Percentiles rank a stretch among this genome's conserved stretches.
Conservation (phyloP, 2,888 invertebrate species). For the Tanypteryx hageni region DNA sequence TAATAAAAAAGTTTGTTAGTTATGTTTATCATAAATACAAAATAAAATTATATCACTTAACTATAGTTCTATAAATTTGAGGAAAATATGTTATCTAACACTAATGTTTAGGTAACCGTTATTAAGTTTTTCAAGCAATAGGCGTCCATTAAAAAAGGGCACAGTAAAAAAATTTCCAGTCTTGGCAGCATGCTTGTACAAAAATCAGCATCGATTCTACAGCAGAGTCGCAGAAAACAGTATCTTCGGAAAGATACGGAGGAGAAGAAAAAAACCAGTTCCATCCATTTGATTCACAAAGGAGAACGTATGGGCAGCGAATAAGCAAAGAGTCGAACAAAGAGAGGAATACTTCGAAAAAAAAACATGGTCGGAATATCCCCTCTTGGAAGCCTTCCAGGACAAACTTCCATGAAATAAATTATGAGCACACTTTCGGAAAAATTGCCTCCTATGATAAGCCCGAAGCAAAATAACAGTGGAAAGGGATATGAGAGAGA, state of each 20-base stretch:
- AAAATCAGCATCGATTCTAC: no score
- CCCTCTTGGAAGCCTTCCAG: constrained; percentile 34
- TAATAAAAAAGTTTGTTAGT: no score
- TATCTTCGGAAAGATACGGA: background rate
- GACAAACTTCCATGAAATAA: constrained; percentile 45
- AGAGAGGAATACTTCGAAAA: background rate
- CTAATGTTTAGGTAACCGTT: no score
- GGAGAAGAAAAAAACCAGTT: background rate
- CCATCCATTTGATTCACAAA: background rate
- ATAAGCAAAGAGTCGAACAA: background rate
- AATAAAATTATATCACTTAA: no score
- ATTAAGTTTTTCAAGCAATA: no score
- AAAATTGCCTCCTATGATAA: constrained; percentile 35
- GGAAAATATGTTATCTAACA: no score
- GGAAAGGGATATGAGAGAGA: background rate
- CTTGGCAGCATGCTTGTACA: no score
- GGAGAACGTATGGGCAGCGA: background rate
- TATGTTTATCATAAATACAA: no score
- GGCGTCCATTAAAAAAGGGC: no score
- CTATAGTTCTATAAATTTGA: no score
- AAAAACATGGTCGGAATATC: background rate
- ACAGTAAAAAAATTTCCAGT: no score
- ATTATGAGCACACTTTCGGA: constrained; percentile 30
- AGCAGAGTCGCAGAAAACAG: background rate
- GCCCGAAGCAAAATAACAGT: constrained; percentile 7